A percentile compares a stretch with the other conserved stretches of the same genome.
phyloP scores from a whole-genome alignment of 2,113 vertebrate species.

The rat (Rattus norvegicus) region DNA sequence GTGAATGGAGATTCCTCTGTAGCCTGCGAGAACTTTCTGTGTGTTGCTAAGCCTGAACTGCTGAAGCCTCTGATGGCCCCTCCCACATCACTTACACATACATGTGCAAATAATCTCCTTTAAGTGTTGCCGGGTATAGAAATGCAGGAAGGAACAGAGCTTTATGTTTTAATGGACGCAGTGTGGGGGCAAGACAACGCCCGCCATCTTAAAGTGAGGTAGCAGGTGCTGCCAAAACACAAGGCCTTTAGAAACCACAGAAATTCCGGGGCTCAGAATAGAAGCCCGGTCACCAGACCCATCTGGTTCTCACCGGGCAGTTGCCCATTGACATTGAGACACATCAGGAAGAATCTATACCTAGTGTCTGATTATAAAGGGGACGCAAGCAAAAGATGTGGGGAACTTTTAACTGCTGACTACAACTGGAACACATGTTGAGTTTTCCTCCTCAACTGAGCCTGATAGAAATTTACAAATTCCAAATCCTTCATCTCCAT shows the following conservation, averaged over 20 bases:
- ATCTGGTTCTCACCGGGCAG: neutral
- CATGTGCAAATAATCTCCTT: neutral
- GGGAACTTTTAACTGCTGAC: neutral
- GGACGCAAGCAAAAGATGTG: neutral
- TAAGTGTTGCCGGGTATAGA: neutral
- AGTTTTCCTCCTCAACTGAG: neutral
- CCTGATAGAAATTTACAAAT: neutral
- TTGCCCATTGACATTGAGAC: neutral
- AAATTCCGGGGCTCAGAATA: neutral
- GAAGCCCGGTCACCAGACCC: neutral
- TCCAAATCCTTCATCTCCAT: neutral
- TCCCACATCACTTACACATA: neutral
- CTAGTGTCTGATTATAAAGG: neutral
- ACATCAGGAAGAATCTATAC: neutral
- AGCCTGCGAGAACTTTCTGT: neutral
- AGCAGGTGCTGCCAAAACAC: neutral
- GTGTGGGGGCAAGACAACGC: neutral
- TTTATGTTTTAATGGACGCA: neutral
- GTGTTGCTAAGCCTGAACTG: neutral
- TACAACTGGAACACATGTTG: neutral
- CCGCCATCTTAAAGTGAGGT: neutral
- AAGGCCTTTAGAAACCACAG: slow-evolving; percentile 28
- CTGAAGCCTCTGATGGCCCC: neutral
- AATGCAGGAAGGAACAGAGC: neutral
- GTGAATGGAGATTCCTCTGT: neutral